Base-by-base conservation (phyloP, 1,140 invertebrate genomes). In the Drosophila oshimai region DNA sequence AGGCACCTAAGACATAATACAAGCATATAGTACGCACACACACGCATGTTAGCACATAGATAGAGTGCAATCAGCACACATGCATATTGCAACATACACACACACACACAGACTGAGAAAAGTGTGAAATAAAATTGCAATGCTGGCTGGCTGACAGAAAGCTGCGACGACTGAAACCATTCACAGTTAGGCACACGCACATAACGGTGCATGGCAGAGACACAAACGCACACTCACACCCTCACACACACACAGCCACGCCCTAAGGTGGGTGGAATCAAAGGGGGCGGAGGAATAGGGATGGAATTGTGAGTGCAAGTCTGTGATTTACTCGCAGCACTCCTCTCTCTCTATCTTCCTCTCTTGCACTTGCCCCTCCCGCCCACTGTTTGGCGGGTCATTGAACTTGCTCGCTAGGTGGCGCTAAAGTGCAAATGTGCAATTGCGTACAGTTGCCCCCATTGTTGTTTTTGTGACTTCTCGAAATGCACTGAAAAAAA, bases 401-500 rank as follows among this genome's bases (percentile, higher is more conserved):
- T 80, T 86, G 80, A 86, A 86, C 80, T 87, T 80, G 75, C 53
- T 28, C 60, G 61, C 71, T 86, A 79, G 80, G 67, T 86, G 81
- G 81, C 80, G 79, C 75, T 77, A 72, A 79, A 86, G 80, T 79
- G 79, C 71, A 83, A 79, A 72, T 70, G 70, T 83, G 74, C 79
- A 83, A 79, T 79, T 78, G 54, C 49, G 79, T 83, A 86, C 79
- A 86, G 79, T 83, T 84, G 47, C 57, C 45, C 70, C 45, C 50
- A 65, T 60, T 72, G 53, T 62, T 57, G 67, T 42, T 61, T 26
- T 39, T 65, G 42, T 49, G 58, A 29, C 9, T 39, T 31, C 26
- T 64, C 9, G 44, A 26, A 31, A 26, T 24, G 9, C 47, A 62
- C 58, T 13, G 36, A 34, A 42, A 39, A 7, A 22, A 15, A 7